Base-by-base conservation (phyloP, 2,888 invertebrate genomes). In the Eristalinus sepulchralis region DNA sequence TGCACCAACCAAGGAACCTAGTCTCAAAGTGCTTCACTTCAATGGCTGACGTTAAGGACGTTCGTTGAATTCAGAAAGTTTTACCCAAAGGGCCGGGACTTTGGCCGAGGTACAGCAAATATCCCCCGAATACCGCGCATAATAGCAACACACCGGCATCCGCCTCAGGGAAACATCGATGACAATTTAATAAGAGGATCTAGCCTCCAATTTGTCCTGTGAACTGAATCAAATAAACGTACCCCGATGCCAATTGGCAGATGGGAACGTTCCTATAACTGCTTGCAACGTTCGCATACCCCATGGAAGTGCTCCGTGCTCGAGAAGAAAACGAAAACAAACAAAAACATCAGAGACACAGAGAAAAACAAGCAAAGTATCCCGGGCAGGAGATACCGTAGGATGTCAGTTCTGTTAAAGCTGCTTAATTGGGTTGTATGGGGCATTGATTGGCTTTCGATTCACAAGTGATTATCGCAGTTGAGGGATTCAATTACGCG, bases 391-490 rank as follows among this genome's bases (percentile, higher is more conserved):
- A 11, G 57, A 57, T 57, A 57, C 22, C 68, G 33, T 34, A 57
- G 53, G 33, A 6, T 17, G 47, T 1, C 55, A 55, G n/a, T n/a
- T n/a, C 22, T 59, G 60, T 71, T 71, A 27, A 60, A 60, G 60
- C 31, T 71, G 47, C 71, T 60, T 71, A 71, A 71, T 71, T 71
- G 71, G 60, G 39, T 60, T 60, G 71, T 60, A 39, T 60, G 47
- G 47, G 17, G 71, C 71, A 71, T 71, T 60, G 71, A 71, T 71
- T 60, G 47, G 71, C 47, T 60, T 71, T 71, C 60, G 71, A 60
- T 71, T 71, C 71, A 31, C 60, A 60, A 71, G 71, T 60, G 71
- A 71, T 71, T 71, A 39, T 60, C 59, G 20, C 60, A 47, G 39
- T 39, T 60, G 31, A 39, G 31, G 22, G 60, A 71, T 71, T 71